A percentile compares a stretch with the other conserved stretches of the same genome.
These are phyloP conservation scores for Perognathus longimembris DNA, from an alignment of 2,113 vertebrate species.

Conservation along the genomic window DNA sequence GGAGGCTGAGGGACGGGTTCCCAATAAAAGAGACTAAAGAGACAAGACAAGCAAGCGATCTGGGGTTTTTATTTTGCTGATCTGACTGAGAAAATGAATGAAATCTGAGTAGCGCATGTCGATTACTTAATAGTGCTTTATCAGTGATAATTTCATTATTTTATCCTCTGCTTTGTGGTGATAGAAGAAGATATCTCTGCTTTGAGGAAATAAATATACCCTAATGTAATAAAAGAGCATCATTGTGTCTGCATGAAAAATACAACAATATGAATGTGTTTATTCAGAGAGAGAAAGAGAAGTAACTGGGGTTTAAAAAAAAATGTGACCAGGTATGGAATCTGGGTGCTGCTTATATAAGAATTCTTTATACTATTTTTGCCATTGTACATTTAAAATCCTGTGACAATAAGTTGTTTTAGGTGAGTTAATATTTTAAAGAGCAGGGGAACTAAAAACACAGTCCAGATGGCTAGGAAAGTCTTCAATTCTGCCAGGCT, in stretches of 20 bases:
- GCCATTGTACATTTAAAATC: background rate
- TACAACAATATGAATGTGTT: background rate
- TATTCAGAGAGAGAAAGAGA: background rate
- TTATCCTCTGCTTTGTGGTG: background rate
- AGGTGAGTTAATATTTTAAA: conserved; percentile 3
- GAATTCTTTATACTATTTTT: conserved; percentile 2
- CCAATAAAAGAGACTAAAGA: background rate
- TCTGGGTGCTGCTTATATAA: background rate
- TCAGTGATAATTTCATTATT: background rate
- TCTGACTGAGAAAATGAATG: background rate
- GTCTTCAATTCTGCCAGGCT: background rate
- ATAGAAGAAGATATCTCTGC: background rate
- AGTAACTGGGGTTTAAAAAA: background rate
- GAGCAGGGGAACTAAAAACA: background rate
- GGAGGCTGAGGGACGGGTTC: background rate
- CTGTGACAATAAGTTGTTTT: conserved; percentile 21
- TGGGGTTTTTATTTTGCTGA: background rate
- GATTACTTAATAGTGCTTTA: background rate
- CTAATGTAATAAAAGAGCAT: background rate
- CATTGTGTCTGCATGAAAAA: background rate
- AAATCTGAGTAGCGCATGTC: background rate
- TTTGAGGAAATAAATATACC: background rate
- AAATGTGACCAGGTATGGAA: background rate
- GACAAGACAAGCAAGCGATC: background rate
- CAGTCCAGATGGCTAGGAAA: background rate